Percentiles rank a stretch among this genome's conserved stretches.
These are phyloP conservation scores for Heterohyrax brucei DNA, from an alignment of 2,797 vertebrate species.

Conservation along the genomic window DNA sequence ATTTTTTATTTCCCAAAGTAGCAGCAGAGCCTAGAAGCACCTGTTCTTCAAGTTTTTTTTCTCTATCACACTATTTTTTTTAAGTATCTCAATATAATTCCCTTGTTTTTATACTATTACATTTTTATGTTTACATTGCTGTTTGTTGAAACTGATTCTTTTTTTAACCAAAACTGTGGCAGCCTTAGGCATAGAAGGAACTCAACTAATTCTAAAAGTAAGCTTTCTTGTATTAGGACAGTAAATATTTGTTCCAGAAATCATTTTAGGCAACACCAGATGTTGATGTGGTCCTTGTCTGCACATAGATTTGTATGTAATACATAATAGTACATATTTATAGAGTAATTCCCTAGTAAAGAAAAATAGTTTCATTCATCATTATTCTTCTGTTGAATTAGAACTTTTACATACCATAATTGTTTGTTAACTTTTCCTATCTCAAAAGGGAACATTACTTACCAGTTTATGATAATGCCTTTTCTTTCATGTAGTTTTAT, in stretches of 20 bases:
- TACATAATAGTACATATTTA: background rate
- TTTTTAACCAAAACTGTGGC: background rate
- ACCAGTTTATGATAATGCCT: background rate
- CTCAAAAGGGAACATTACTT: slow-evolving; percentile 21
- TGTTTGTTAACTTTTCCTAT: slow-evolving; percentile 14
- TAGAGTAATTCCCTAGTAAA: slow-evolving; percentile 22
- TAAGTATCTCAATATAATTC: slow-evolving; percentile 3
- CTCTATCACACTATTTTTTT: background rate
- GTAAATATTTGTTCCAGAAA: slow-evolving; percentile 52
- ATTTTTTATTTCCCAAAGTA: background rate
- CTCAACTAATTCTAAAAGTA: slow-evolving; percentile 8
- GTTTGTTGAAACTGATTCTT: slow-evolving; percentile 52
- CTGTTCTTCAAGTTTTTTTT: background rate
- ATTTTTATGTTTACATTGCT: background rate
- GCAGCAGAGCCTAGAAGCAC: background rate
- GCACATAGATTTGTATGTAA: background rate
- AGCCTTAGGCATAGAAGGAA: background rate
- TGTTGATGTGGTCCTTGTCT: background rate
- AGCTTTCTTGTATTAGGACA: slow-evolving; percentile 58
- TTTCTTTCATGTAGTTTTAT: slow-evolving; percentile 33
- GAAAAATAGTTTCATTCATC: background rate
- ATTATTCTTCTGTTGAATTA: slow-evolving; percentile 19
- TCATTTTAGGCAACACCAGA: background rate
- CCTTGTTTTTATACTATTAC: background rate
- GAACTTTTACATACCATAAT: background rate